These are phyloP conservation scores for Laticauda laticaudata DNA, from an alignment of 2,113 vertebrate genomes.

Conservation along the genomic window DNA sequence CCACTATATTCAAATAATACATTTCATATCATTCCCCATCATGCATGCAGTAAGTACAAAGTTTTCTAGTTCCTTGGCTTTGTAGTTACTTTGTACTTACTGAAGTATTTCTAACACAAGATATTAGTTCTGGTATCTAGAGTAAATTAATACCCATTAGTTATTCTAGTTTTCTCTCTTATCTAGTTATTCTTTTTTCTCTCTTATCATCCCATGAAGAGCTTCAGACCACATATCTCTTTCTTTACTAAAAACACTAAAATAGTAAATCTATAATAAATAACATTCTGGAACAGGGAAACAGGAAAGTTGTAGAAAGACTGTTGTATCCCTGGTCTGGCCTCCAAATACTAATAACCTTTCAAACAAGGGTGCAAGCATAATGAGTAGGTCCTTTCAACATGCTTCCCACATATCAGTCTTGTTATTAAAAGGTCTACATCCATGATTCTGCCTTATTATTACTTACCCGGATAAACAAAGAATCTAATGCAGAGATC, in stretches of 20 bases:
- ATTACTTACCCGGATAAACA: not conserved
- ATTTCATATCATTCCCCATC: not conserved
- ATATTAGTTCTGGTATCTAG: not conserved
- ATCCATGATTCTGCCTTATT: not conserved
- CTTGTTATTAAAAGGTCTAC: not conserved
- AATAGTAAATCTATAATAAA: not conserved
- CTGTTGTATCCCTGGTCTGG: not conserved
- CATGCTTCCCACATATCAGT: not conserved
- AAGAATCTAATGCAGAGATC: not conserved
- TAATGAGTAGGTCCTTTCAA: not conserved
- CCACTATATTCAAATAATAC: not conserved
- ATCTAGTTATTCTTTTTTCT: not conserved
- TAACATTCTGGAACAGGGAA: not conserved
- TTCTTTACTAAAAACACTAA: not conserved
- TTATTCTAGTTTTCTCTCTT: not conserved
- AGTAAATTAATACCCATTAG: not conserved
- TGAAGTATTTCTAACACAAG: not conserved
- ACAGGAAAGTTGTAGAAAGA: not conserved
- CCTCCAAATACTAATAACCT: not conserved
- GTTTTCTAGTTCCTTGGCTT: not conserved
- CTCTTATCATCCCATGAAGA: not conserved
- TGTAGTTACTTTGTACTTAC: not conserved
- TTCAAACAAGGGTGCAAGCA: not conserved
- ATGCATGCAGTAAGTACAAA: not conserved
- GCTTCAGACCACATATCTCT: not conserved